Base-by-base conservation (phyloP, 64 coral and sea anemone species). In the Orbicella faveolata region DNA sequence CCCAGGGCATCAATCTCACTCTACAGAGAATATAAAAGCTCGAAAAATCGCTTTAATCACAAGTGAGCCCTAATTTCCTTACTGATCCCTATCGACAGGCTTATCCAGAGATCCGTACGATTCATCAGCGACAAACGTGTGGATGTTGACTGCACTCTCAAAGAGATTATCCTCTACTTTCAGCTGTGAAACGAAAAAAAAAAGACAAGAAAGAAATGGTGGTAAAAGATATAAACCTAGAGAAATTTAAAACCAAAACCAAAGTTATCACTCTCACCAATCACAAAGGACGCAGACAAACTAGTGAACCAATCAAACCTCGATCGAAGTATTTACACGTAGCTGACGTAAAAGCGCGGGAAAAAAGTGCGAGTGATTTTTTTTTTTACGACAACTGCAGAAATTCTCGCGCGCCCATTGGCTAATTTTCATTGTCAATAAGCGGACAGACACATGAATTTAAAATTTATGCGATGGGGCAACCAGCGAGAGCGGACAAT, bases 71-170 rank as follows among this genome's bases (percentile, higher is more conserved):
- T 48, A 48, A 48, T 37, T 59, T 9, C 16, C 83, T 78, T 87
- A 92, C 90, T 79, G 36, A 20, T 92, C 90, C 34, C 61, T 86
- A 57, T 92, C 61, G 17, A 92, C 90, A 57, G 74, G 54, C 35
- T 92, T 92, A 10, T 79, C 41, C 61, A 92, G 41, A 14, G 75
- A 63, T 48, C 10, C 75, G 9, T 87, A 41, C 39, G 75, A 12
- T 39, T 12, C 52, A 7, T 92, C 68, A 18, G 84, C 90, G 4
- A 57, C 9, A 75, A 94, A 87, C 52, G 30, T 87, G 1, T 75
- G 66, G 9, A 23, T 34, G 10, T 52, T 87, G n/a, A 7, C 59
- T 23, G 75, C 59, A 65, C 87, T 87, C 23, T 94, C 89, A 65
- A 94, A 94, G 2, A 90, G 61, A 52, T 18, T 33, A n/a, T 72